Evolutionary conservation across 2,888 invertebrate genomes (phyloP), one percentile per base, ranked within the genome.

Genomic region (Sinopyrophorus schimmeli): DNA sequence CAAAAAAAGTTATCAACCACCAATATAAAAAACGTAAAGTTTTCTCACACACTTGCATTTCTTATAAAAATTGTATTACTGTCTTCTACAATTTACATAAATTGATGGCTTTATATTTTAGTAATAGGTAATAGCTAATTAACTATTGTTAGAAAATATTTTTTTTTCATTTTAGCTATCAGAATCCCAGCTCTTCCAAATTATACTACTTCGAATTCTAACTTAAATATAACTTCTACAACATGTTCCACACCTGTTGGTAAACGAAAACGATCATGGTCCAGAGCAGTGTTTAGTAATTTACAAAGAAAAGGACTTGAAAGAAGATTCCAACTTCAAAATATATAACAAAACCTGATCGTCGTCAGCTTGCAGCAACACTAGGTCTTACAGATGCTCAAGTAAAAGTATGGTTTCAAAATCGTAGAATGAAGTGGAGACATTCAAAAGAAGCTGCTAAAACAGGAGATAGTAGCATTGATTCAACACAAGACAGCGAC

Each of bases 341-440:
- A 71, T 96, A 96, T 68, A 95, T 96, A 53, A 95, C 94, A 1
- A 96, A 95, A 70, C 95, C 94, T 0, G 95, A 96, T 67, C 77
- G 95, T 67, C 77, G 94, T 60, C 93, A 94, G 71, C 74, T 96
- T 50, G 95, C 95, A 0, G 92, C 92, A 3, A 89, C 92, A 6
- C 75, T 96, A 17, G 94, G 94, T 40, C 82, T 95, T 5, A 94
- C 94, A 0, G 95, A 95, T 76, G 94, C 94, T 3, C 94, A 94
- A 82, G 92, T 92, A 1, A 92, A 92, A 75, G 92, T 93, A 2
- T 92, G 92, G 92, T 93, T 92, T 70, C 94, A 94, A 77, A 94
- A 92, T 65, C 57, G 74, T 28, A 59, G 73, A 46, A 74, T 74
- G 74, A 74, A 74, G 58, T 74, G 74, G 74, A 57, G 74, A 39